phyloP scores from a whole-genome alignment of 2,888 invertebrate genomes.

The Meliscaeva auricollis region DNA sequence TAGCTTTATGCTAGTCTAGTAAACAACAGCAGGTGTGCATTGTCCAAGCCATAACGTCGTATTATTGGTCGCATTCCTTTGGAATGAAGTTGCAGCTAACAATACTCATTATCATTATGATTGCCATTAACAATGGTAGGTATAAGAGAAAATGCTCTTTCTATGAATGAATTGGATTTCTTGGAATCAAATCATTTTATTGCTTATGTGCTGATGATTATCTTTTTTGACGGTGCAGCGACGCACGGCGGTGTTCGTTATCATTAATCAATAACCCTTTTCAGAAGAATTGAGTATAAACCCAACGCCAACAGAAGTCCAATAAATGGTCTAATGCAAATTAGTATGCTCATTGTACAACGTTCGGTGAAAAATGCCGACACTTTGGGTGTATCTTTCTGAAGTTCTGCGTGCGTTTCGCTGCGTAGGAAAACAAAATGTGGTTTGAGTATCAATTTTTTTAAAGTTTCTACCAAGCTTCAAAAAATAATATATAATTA shows the following conservation, averaged over 20 bases:
- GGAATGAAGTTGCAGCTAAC: slow-evolving; percentile 4
- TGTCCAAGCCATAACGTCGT: not conserved
- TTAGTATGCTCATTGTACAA: too few species aligned
- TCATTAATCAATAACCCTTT: not conserved
- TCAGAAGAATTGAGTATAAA: not conserved
- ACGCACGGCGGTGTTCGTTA: not conserved
- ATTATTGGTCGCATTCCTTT: slow-evolving; percentile 61
- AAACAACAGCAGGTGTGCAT: slow-evolving; percentile 46
- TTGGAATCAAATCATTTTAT: slow-evolving; percentile 16
- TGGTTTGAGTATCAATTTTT: too few species aligned
- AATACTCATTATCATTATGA: slow-evolving; percentile 19
- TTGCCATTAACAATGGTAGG: not conserved
- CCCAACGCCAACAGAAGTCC: not conserved
- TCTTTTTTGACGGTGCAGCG: not conserved
- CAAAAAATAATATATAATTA: too few species aligned
- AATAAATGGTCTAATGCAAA: not conserved
- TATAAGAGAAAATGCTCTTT: not conserved
- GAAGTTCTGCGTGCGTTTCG: too few species aligned
- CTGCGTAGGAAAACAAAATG: too few species aligned
- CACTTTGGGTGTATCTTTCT: too few species aligned
- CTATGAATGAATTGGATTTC: slow-evolving; percentile 53
- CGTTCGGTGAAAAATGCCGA: too few species aligned
- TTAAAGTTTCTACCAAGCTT: too few species aligned
- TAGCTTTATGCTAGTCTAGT: not conserved
- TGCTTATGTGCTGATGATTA: slow-evolving; percentile 13